Evolutionary conservation across 2,888 invertebrate genomes (phyloP).

Genomic region (Zygothrica quintamaculata): DNA sequence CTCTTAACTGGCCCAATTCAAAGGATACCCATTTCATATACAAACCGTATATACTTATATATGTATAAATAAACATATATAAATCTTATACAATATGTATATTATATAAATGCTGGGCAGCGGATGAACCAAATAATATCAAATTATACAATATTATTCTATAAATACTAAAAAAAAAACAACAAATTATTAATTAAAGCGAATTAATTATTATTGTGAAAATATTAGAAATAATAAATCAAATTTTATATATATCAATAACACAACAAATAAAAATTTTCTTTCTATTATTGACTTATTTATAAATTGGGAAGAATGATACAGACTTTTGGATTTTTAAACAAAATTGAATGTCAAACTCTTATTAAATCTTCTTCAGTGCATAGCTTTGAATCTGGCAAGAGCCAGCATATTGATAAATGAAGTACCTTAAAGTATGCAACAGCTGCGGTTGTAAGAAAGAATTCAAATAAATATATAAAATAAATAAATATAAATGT

Average conservation of each 20-base stretch:
- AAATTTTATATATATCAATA: conserved; percentile 43
- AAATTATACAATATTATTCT: conserved; percentile 20
- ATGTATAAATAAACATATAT: conserved; percentile 19
- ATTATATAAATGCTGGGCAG: conserved; percentile 45
- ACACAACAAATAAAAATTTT: background rate
- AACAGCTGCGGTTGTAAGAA: too few species aligned
- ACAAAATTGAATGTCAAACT: too few species aligned
- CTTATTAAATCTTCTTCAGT: too few species aligned
- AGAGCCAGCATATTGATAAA: too few species aligned
- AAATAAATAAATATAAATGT: too few species aligned
- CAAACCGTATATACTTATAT: conserved; percentile 16
- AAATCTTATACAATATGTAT: conserved; percentile 20
- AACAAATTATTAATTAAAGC: conserved; percentile 31
- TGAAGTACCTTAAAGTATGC: too few species aligned
- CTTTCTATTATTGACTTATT: too few species aligned
- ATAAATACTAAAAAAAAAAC: conserved; percentile 32
- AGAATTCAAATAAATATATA: too few species aligned
- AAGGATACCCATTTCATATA: conserved; percentile 48
- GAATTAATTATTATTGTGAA: conserved; percentile 43
- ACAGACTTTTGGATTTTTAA: too few species aligned
- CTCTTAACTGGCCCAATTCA: conserved; percentile 28
- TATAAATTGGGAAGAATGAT: too few species aligned
- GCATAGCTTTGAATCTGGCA: too few species aligned
- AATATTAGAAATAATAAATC: conserved; percentile 47
- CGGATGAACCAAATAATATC: conserved; percentile 57